Base-by-base conservation (phyloP, 2,888 invertebrate genomes). In the Chironomus riparius region DNA sequence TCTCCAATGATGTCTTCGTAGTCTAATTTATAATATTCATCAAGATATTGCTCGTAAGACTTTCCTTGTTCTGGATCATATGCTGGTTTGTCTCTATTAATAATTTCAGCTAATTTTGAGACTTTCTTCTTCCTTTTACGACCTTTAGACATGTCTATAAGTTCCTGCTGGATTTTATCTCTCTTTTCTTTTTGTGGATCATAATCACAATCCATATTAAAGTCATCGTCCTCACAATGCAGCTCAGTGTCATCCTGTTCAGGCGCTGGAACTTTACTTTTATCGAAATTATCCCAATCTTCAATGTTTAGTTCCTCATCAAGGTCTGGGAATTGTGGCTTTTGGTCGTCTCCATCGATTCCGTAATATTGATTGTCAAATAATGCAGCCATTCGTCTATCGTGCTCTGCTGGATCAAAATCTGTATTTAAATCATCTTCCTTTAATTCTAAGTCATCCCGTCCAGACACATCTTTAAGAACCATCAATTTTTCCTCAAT, bases 1-100 rank as follows among this genome's bases (percentile, higher is more conserved):
- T 97, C 96, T 0, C 91, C 97, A 70, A 98, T 91, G 72, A 98
- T 89, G 83, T 99, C 98, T 82, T 98, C 98, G 82, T 93, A 98
- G 83, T 98, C 95, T 81, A 98, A 86, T 80, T 92, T 90, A 82
- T 98, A 98, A 83, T 97, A 98, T 83, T 98, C 97, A 80, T 98
- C 95, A 82, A 97, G 89, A 81, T 97, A 97, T 79, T 96, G 88
- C 47, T 91, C 89, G 83, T 94, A 97, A 0, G 91, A 91, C 80
- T 86, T 86, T 77, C 91, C 88, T 77, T 89, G 86, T 0, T 87
- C 85, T 0, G 97, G 94, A 83, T 97, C 88, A 83, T 92, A 97
- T 74, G 88, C 87, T 0, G 97, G 97, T 81, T 97, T 97, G 74
- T 92, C 88, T 48, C 87, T 85, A 15, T 88, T 85, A 3, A 96